Percentiles rank a stretch among this genome's conserved stretches.
These are phyloP conservation scores for Agapostemon virescens DNA, from an alignment of 2,888 invertebrate species.

Conservation along the genomic window DNA sequence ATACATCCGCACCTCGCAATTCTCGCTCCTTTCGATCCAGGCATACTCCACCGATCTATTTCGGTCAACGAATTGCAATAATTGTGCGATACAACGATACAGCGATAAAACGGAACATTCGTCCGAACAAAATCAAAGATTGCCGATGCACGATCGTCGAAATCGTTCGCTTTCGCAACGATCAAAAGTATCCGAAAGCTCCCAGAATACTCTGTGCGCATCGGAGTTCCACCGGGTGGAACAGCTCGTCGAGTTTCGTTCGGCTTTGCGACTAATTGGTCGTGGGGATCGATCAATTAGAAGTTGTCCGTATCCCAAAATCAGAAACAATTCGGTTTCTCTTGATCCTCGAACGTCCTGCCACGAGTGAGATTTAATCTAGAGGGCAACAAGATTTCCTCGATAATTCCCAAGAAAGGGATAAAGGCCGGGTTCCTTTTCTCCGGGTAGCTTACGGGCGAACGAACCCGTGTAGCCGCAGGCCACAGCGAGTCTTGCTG, in stretches of 20 bases:
- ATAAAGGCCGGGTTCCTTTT: constrained; percentile 32
- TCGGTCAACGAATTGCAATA: too few relatives aligned
- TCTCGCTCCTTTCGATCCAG: too few relatives aligned
- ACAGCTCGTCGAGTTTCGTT: not conserved
- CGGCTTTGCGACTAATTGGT: constrained; percentile 22
- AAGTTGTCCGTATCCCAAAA: constrained; percentile 22
- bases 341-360: constrained; percentile 35
- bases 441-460: not conserved
- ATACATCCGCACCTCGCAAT: too few relatives aligned
- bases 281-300: constrained; percentile 25
- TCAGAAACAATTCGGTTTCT: constrained; percentile 32
- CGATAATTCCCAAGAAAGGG: constrained; percentile 52
- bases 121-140: too few relatives aligned
- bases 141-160: too few relatives aligned
- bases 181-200: constrained; percentile 1
- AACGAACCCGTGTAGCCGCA: constrained; percentile 28
- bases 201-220: not conserved
- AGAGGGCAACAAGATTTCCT: constrained; percentile 40
- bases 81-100: too few relatives aligned
- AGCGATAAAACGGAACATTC: too few relatives aligned
- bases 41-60: too few relatives aligned
- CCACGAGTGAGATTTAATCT: constrained; percentile 47
- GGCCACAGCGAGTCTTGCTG: constrained; percentile 24
- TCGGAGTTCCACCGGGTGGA: not conserved
- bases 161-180: too few relatives aligned